Evolutionary conservation across 1,140 invertebrate species (phyloP), one percentile per base, ranked within the genome.

Genomic region (Acromyrmex charruanus): DNA sequence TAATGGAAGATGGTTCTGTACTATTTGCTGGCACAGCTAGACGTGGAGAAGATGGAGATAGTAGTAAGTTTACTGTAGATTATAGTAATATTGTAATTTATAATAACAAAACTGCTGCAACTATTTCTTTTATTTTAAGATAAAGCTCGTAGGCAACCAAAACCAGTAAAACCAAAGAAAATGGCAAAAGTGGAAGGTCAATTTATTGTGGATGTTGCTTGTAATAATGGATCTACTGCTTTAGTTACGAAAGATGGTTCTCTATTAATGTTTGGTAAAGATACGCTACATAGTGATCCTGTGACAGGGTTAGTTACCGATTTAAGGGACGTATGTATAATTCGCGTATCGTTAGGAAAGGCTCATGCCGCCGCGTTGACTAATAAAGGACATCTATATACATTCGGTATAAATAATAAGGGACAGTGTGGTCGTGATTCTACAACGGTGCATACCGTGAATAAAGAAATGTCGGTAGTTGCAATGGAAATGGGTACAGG

Each of bases 391-490:
- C 97, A 98, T 89, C 96, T 99, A 1, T 99, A 98, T 94, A 99
- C 99, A 0, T 99, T 99, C 95, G 99, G 99, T 0, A 98, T 99
- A 77, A 99, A 99, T 94, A 99, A 99, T 93, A 99, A 99, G 93
- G 99, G 99, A 12, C 99, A 99, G 93, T 99, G 99, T 96, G 99
- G 99, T 49, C 95, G 99, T 92, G 98, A 98, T 92, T 98, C 97
- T 94, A 96, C 96, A 18, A 94, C 92, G 28, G 87, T 95, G 25
- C 96, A 97, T 90, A 94, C 95, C 16, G 65, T 92, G 63, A 95
- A 93, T 88, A 95, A 95, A 59, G 94, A 95, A 88, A 88, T 94
- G 9, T 94, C 95, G 28, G 95, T 96, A n/a, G 95, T 96, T 31
- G 96, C 96, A 9, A 97, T 97, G 96, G 97, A 97, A 92, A 97